A percentile compares a stretch with the other conserved stretches of the same genome.
These are phyloP conservation scores for Dione vanillae DNA, from an alignment of 2,888 invertebrate genomes.

Conservation along the genomic window DNA sequence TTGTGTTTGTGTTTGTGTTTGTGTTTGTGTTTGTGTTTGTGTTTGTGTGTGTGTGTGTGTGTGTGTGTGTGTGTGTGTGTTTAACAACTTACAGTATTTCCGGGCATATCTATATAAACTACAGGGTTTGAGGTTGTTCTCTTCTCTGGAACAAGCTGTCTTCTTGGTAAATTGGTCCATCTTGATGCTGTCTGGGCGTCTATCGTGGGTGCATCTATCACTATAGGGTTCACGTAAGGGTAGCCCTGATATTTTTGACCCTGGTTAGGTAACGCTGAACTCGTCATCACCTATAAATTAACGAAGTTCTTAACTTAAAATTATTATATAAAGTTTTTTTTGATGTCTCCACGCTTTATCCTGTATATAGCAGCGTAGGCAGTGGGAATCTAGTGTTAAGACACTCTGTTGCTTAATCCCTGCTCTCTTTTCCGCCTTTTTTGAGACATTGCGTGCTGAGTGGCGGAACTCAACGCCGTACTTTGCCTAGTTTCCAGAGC, in stretches of 20 bases:
- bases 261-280: conserved; percentile 29
- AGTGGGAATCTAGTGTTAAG: too few relatives aligned
- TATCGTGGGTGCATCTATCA: conserved; percentile 60
- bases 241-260: conserved; percentile 65
- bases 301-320: too few relatives aligned
- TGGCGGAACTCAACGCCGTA: too few relatives aligned
- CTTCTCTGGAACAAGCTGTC: conserved; percentile 45
- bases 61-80: too few relatives aligned
- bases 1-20: too few relatives aligned
- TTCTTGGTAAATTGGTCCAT: conserved; percentile 62
- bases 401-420: too few relatives aligned
- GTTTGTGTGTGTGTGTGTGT: too few relatives aligned
- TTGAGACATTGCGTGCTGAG: too few relatives aligned
- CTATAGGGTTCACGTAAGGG: conserved; percentile 62
- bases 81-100: neutral
- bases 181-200: conserved; percentile 55
- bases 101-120: conserved; percentile 26
- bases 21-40: too few relatives aligned
- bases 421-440: too few relatives aligned
- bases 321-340: neutral
- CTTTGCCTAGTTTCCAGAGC: too few relatives aligned
- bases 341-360: neutral
- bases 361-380: neutral
- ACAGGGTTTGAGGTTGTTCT: conserved; percentile 1
- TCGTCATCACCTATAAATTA: conserved; percentile 39